phyloP scores from a whole-genome alignment of 2,113 vertebrate genomes.

The Myotis brandtii region DNA sequence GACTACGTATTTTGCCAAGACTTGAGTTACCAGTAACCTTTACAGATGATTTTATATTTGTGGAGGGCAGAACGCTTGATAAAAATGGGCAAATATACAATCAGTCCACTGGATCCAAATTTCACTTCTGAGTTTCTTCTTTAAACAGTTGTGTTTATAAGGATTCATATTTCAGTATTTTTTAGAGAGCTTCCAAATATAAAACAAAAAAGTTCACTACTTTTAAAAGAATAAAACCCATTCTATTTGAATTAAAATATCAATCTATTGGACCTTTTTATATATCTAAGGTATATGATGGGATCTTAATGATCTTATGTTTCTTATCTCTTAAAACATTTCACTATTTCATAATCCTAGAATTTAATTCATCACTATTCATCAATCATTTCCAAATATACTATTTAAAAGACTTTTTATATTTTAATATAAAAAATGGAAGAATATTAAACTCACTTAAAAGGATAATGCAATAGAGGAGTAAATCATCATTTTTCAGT shows the following conservation, averaged over 20 bases:
- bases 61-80: background rate
- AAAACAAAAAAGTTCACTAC: background rate
- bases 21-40: background rate
- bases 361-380: conserved; percentile 16
- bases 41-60: background rate
- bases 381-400: background rate
- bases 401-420: background rate
- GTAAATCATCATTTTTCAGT: background rate
- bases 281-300: background rate
- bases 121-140: background rate
- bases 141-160: background rate
- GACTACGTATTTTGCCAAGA: background rate
- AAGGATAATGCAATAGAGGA: background rate
- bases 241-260: background rate
- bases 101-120: background rate
- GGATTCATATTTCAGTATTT: background rate
- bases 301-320: background rate
- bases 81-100: background rate
- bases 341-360: background rate
- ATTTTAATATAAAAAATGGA: conserved; percentile 12
- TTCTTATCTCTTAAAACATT: background rate
- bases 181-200: background rate
- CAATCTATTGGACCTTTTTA: background rate
- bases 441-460: conserved; percentile 18
- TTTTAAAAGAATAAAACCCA: background rate